Conservation (phyloP, 2,888 invertebrate genomes). For the Odontocerum albicorne region DNA sequence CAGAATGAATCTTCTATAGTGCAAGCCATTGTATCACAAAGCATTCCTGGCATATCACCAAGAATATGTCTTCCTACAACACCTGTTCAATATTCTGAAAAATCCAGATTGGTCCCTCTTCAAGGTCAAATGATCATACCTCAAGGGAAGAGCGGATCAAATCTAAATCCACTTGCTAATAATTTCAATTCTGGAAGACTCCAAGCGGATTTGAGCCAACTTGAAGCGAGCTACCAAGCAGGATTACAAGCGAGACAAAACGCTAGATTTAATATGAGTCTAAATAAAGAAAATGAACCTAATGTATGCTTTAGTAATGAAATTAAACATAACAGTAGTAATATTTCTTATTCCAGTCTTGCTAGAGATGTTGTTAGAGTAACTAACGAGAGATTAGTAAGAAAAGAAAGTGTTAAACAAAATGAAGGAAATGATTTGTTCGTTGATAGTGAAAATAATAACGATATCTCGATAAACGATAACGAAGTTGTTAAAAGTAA, state of each 20-base stretch:
- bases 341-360: slow-evolving; percentile 2
- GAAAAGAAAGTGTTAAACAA: not conserved
- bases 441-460: slow-evolving; percentile 24
- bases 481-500: slow-evolving; percentile 36
- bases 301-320: slow-evolving; percentile 16
- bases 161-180: slow-evolving; percentile 27
- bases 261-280: slow-evolving; percentile 20
- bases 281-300: slow-evolving; percentile 36
- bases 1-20: slow-evolving; percentile 56
- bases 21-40: slow-evolving; percentile 59
- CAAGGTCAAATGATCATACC: slow-evolving; percentile 38
- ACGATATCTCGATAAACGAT: slow-evolving; percentile 21
- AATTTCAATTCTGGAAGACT: slow-evolving; percentile 23
- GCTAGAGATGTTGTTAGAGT: not conserved
- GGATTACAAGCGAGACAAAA: slow-evolving; percentile 32
- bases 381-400: not conserved
- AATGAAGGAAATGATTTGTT: not conserved
- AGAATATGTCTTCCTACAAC: slow-evolving; percentile 52
- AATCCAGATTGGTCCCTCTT: slow-evolving; percentile 52
- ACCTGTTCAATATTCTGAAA: slow-evolving; percentile 50
- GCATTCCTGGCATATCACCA: slow-evolving; percentile 55
- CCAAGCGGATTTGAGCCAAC: slow-evolving; percentile 32
- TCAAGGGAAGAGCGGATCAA: slow-evolving; percentile 11
- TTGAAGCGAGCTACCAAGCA: slow-evolving; percentile 35
- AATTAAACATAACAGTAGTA: slow-evolving; percentile 36